These are phyloP conservation scores for Heliangelus exortis DNA, from an alignment of 2,797 vertebrate genomes.

Conservation along the genomic window DNA sequence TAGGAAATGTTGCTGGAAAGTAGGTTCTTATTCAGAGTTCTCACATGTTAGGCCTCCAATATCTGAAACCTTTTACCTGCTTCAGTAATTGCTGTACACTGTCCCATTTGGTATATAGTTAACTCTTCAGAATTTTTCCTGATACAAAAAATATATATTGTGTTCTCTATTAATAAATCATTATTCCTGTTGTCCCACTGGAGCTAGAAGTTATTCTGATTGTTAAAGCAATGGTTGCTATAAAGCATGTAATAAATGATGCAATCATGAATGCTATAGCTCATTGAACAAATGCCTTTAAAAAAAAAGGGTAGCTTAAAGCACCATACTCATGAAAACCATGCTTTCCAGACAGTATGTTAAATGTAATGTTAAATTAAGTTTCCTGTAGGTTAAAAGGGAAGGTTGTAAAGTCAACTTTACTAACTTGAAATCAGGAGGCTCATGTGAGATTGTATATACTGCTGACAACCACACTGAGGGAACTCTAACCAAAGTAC, in stretches of 20 bases:
- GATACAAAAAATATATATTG: not conserved
- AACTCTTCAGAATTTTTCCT: not conserved
- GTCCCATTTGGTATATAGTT: not conserved
- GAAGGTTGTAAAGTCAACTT: not conserved
- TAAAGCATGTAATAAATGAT: not conserved
- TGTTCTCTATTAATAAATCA: not conserved
- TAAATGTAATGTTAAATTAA: not conserved
- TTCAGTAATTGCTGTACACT: conserved; percentile 20
- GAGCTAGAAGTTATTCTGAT: not conserved
- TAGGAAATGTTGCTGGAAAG: conserved; percentile 69
- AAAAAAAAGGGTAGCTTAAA: not conserved
- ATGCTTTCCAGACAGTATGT: not conserved
- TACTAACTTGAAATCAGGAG: not conserved
- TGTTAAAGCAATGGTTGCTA: not conserved
- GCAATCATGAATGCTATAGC: not conserved
- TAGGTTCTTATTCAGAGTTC: conserved; percentile 43
- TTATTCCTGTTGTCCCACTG: not conserved
- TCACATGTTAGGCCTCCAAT: conserved; percentile 37
- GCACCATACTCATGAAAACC: not conserved
- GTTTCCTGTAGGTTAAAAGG: not conserved
- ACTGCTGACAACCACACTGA: not conserved
- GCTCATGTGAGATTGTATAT: not conserved
- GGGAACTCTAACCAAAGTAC: not conserved
- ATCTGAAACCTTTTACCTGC: conserved; percentile 48
- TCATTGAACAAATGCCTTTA: not conserved